Evolutionary conservation across 2,888 invertebrate genomes (phyloP).

Genomic region (Ophion costatus): DNA sequence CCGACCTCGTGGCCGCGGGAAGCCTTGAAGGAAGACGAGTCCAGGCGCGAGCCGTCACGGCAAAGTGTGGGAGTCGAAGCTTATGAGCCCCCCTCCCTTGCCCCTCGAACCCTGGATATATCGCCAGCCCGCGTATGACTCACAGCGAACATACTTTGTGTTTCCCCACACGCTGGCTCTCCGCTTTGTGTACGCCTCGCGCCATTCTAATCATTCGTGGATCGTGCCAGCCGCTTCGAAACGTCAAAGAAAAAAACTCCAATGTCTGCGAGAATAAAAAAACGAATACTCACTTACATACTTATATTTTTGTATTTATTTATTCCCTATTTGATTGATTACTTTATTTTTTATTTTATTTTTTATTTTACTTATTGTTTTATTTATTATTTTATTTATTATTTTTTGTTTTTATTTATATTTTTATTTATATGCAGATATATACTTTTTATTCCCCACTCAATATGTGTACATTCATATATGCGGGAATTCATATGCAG

Average conservation of each 20-base stretch:
- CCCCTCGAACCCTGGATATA: slow-evolving; percentile 3
- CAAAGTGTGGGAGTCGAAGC: slow-evolving; percentile 45
- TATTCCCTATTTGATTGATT: too few relatives aligned
- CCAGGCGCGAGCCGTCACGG: slow-evolving; percentile 5
- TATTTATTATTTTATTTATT: too few relatives aligned
- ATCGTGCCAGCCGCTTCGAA: slow-evolving; percentile 23
- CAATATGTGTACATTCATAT: too few relatives aligned
- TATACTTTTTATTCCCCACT: too few relatives aligned
- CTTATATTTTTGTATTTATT: neutral
- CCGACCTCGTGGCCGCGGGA: slow-evolving; percentile 8
- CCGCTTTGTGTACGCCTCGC: slow-evolving; percentile 13
- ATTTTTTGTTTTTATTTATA: neutral
- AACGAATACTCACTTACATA: neutral
- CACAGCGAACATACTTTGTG: neutral
- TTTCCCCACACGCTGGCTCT: neutral
- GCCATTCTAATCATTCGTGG: slow-evolving; percentile 26
- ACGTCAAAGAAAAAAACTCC: neutral
- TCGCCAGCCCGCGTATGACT: neutral
- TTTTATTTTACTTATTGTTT: too few relatives aligned
- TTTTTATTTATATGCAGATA: neutral
- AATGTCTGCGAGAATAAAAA: neutral
- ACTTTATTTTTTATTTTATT: too few relatives aligned
- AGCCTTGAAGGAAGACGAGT: slow-evolving; percentile 36
- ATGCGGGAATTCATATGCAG: too few relatives aligned
- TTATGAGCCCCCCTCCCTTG: slow-evolving; percentile 2